Evolutionary conservation across 2,113 vertebrate species (phyloP), one percentile per base, ranked within the genome.

Genomic region (Sander vitreus): DNA sequence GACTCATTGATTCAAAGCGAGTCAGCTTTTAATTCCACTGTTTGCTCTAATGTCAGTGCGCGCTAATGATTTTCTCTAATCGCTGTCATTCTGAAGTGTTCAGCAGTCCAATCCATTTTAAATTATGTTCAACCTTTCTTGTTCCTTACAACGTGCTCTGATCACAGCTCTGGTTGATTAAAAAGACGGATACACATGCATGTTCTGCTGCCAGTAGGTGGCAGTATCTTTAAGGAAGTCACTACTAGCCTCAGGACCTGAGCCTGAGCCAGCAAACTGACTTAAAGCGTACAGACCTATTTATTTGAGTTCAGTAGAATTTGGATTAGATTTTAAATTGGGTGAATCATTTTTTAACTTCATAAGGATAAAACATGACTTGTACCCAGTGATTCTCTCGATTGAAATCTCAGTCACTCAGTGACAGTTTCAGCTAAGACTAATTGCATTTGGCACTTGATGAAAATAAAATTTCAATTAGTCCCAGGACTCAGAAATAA

Each of bases 181-280:
- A 13, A 25, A 39, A n/a, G 9, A 54, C n/a, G 14, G 16, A 19
- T 5, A 15, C 3, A 30, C 9, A 50, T 5, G 13, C 1, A 27
- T 88, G 76, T 58, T 58, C 2, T 82, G 57, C 39, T 39, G 16
- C 78, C 90, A 88, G 71, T 23, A 89, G 90, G 25, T 65, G 88
- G 78, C 83, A 78, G 72, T 64, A 62, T 76, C 14, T 80, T 10
- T 27, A 25, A 27, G 30, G 25, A 54, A 53, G 25, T 43, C 64
- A 51, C 19, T 50, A 6, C 57, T 14, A 15, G 2, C n/a, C 36
- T 27, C 19, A 50, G 55, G 43, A 27, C 5, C 7, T 47, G 51
- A 39, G 5, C 23, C 12, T 74, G 21, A 53, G 43, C 12, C 33
- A 60, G 25, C 39, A 10, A 39, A 21, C 48, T 9, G 18, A 54